Evolutionary conservation across 2,113 vertebrate species (phyloP).

Genomic region (Pitta sordida): DNA sequence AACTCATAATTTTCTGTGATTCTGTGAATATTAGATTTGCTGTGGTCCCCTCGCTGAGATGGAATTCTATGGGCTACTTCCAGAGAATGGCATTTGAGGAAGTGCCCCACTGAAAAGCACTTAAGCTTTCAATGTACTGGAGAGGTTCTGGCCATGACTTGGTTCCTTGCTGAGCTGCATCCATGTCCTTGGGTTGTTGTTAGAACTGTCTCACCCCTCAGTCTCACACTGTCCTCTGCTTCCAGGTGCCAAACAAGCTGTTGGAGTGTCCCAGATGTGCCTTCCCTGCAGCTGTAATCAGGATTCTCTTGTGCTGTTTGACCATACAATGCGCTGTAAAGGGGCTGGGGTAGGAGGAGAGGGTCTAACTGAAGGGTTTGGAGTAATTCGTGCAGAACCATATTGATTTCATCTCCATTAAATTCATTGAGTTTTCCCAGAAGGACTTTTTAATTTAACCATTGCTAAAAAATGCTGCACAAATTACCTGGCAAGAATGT

Average conservation of each 20-base stretch:
- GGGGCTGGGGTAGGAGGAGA: background rate
- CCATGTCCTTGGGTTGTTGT: background rate
- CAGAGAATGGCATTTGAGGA: background rate
- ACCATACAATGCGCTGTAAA: fast-evolving
- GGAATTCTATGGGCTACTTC: background rate
- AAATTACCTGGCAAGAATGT: slow-evolving; percentile 51
- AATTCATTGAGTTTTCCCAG: slow-evolving; percentile 43
- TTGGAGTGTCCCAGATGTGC: background rate
- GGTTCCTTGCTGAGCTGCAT: background rate
- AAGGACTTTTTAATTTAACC: slow-evolving; percentile 54
- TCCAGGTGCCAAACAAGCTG: background rate
- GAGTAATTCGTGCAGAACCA: slow-evolving; percentile 24
- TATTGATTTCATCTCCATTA: slow-evolving; percentile 58
- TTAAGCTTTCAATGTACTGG: background rate
- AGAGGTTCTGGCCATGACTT: background rate
- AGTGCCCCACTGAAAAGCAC: background rate
- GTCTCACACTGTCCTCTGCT: background rate
- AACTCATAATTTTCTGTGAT: no score
- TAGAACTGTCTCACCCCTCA: background rate
- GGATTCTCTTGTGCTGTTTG: background rate
- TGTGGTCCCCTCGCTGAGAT: background rate
- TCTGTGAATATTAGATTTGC: background rate
- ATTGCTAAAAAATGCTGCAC: slow-evolving; percentile 48
- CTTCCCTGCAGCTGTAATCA: background rate
- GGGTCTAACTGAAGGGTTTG: background rate